Evolutionary conservation across 2,113 vertebrate species (phyloP).

Genomic region (Gasterosteus nipponicus): DNA sequence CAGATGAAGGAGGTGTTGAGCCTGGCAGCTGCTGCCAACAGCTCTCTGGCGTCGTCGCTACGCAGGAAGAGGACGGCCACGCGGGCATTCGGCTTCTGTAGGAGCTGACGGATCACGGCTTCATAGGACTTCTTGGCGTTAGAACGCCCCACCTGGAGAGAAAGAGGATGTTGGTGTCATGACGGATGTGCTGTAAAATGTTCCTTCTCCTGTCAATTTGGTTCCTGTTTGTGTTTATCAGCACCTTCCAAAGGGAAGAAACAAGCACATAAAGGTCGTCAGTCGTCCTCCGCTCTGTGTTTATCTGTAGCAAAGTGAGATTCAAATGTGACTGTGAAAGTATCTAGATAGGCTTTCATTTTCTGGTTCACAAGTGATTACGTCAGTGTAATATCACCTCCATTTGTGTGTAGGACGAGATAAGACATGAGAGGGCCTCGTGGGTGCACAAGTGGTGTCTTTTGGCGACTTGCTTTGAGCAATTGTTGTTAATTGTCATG

Average conservation of each 20-base stretch:
- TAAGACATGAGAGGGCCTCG: constrained; percentile 31
- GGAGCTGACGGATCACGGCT: constrained; percentile 91
- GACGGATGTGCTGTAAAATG: not conserved
- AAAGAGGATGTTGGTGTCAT: constrained; percentile 6
- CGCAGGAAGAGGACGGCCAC: constrained; percentile 97
- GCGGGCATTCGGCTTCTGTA: constrained; percentile 93
- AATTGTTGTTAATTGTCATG: constrained; percentile 3
- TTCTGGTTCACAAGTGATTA: constrained; percentile 58
- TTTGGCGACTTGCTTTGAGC: constrained; percentile 18
- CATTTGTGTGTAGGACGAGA: constrained; percentile 51
- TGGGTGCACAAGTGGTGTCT: constrained; percentile 6
- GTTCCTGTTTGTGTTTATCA: not conserved
- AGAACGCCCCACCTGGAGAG: constrained; percentile 87
- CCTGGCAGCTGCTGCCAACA: constrained; percentile 91
- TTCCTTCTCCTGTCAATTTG: not conserved
- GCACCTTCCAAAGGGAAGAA: not conserved
- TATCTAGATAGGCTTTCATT: constrained; percentile 56
- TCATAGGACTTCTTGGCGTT: constrained; percentile 97
- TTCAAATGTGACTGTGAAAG: constrained; percentile 54
- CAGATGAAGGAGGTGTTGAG: constrained; percentile 96
- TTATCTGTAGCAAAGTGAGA: constrained; percentile 44
- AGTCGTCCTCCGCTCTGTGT: constrained; percentile 5
- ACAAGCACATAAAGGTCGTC: constrained; percentile 8
- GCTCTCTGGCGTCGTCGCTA: constrained; percentile 92
- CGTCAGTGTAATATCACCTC: constrained; percentile 54